Percentiles rank a stretch among this genome's conserved stretches.
These are phyloP conservation scores for Poecilia gillii DNA, from an alignment of 2,797 vertebrate species.

Conservation along the genomic window DNA sequence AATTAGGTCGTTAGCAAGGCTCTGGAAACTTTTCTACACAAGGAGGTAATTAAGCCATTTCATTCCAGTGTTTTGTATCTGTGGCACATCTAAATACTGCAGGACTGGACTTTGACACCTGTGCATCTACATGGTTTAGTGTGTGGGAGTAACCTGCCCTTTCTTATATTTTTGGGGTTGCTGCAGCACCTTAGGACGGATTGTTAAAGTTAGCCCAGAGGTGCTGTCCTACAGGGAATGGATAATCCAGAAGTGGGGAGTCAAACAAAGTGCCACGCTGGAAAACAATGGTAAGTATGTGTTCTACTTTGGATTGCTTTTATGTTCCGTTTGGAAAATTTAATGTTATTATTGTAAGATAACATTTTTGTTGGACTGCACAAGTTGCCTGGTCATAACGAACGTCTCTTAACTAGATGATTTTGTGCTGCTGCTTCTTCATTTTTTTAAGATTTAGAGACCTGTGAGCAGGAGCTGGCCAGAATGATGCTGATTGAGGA, in stretches of 20 bases:
- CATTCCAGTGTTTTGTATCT: too few species aligned
- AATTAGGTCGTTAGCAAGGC: too few species aligned
- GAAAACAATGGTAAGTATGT: conserved; percentile 77
- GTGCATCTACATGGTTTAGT: background rate
- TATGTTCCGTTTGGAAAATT: background rate
- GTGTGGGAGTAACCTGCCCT: background rate
- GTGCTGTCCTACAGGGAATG: conserved; percentile 94
- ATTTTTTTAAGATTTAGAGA: conserved; percentile 53
- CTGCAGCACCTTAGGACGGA: conserved; percentile 92
- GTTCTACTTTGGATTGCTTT: background rate
- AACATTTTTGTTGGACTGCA: background rate
- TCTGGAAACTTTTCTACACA: too few species aligned
- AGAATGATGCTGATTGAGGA: conserved; percentile 75
- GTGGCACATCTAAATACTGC: too few species aligned
- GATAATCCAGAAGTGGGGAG: conserved; percentile 94
- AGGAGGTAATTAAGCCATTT: too few species aligned
- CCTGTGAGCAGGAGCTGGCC: conserved; percentile 71
- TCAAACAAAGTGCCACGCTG: conserved; percentile 79
- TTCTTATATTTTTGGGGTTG: background rate
- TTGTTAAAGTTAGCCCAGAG: conserved; percentile 95
- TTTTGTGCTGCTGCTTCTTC: conserved; percentile 24
- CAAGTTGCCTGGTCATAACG: background rate
- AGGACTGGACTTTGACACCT: too few species aligned
- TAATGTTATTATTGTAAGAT: background rate
- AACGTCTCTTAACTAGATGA: fast-evolving